phyloP scores from a whole-genome alignment of 1,140 invertebrate species.

The Drusus annulatus region DNA sequence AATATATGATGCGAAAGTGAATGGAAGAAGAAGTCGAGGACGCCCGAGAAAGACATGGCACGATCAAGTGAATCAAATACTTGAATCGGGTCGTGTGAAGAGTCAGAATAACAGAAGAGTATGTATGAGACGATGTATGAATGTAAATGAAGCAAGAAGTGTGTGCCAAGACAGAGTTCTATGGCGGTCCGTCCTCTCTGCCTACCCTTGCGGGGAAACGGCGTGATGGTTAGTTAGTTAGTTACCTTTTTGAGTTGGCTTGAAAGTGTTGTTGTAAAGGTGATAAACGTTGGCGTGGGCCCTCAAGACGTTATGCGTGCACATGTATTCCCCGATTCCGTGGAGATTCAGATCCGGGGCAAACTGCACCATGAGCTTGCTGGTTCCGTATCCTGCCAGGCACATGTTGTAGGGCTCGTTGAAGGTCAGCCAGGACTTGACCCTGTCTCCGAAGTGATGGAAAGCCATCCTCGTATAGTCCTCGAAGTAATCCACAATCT shows the following conservation, averaged over 20 bases:
- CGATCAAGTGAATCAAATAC: too few relatives aligned
- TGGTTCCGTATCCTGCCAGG: constrained; percentile 51
- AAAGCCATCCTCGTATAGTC: constrained; percentile 67
- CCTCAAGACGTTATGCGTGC: constrained; percentile 71
- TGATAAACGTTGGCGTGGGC: constrained; percentile 73
- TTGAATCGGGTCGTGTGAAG: too few relatives aligned
- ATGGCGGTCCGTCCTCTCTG: too few relatives aligned
- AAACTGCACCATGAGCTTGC: constrained; percentile 51
- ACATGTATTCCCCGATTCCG: constrained; percentile 68
- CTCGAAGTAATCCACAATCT: constrained; percentile 67
- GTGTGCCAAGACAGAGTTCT: too few relatives aligned
- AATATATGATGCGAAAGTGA: too few relatives aligned
- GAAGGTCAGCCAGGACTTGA: constrained; percentile 63
- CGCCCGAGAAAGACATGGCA: too few relatives aligned
- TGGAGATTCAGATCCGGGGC: constrained; percentile 59
- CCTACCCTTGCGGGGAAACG: too few relatives aligned
- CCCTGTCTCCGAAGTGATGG: constrained; percentile 64
- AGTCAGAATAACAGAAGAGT: too few relatives aligned
- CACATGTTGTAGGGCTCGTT: constrained; percentile 63
- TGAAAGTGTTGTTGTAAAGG: constrained; percentile 61
- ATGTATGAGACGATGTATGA: too few relatives aligned
- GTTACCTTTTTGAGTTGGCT: constrained; percentile 25
- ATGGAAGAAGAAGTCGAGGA: too few relatives aligned
- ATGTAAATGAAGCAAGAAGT: too few relatives aligned
- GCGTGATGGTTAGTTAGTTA: too few relatives aligned